These are phyloP conservation scores for Palythoa grandis DNA, from an alignment of 92 coral and sea anemone genomes.

Conservation along the genomic window DNA sequence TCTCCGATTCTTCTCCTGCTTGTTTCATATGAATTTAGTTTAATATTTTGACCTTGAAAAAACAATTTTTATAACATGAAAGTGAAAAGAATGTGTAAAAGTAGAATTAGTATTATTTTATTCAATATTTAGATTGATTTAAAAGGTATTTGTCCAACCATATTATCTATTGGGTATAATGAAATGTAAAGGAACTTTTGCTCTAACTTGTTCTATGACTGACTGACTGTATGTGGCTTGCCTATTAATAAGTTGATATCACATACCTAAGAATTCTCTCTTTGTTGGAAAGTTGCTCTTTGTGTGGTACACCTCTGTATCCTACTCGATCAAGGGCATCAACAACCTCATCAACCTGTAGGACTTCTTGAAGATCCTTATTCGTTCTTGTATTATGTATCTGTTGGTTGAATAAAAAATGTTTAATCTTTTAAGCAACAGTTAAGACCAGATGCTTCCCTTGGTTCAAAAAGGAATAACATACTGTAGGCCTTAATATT, in stretches of 20 bases:
- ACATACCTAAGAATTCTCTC: constrained; percentile 47
- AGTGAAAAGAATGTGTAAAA: too few species aligned
- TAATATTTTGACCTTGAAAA: too few species aligned
- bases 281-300: constrained; percentile 54
- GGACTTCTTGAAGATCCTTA: constrained; percentile 43
- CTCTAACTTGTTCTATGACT: constrained; percentile 4
- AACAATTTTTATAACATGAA: too few species aligned
- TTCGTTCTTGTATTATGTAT: constrained; percentile 31
- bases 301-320: constrained; percentile 64
- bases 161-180: neutral
- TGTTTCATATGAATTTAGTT: neutral
- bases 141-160: neutral
- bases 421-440: neutral
- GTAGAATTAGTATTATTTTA: too few species aligned
- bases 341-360: constrained; percentile 47
- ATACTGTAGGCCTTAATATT: neutral
- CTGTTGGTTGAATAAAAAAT: neutral
- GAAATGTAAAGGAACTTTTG: neutral
- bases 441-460: neutral
- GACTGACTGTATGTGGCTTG: neutral
- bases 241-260: neutral
- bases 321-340: constrained; percentile 53
- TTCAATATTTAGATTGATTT: neutral
- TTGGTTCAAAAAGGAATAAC: neutral
- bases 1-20: neutral